Evolutionary conservation across 2,113 vertebrate genomes (phyloP), one percentile per base, ranked within the genome.

Genomic region (Sebastes schlegelii): DNA sequence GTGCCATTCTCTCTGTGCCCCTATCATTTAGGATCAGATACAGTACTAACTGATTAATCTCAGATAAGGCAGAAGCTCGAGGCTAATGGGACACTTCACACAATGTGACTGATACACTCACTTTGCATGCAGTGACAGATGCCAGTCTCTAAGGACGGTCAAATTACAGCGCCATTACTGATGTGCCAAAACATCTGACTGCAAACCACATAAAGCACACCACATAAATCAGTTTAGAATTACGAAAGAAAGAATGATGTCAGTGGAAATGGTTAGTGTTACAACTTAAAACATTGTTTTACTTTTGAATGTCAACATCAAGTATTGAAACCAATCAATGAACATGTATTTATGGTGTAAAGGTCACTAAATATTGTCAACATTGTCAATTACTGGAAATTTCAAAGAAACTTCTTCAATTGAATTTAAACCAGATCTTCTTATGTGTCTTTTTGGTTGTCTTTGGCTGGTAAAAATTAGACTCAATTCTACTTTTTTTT

Each of bases 21-120:
- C 70, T 64, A 65, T 89, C 78, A 76, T 87, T 87, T 79, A 82
- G 74, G 78, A 86, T 86, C 84, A 90, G 82, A 91, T 88, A 66
- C 82, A 34, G 34, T 84, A 77, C 77, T 77, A 69, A 84, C 76
- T 93, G 89, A 94, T 90, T 94, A 89, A 92, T 90, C 79, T 90
- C 54, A 82, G 87, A 88, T 94, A 89, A 93, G 78, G 80, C 85
- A 88, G 65, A 82, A 60, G 48, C 82, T 79, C 5, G 46, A 74
- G 83, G 74, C 89, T 86, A 91, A 92, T 80, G 82, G 85, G 76
- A 88, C 89, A 73, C 84, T 88, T 89, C 64, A 76, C 79, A 77
- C 74, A 52, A 66, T 78, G 74, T 88, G 89, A 85, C 79, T 85
- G 89, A 89, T 86, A 79, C 68, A 73, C 83, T 86, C 67, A 68